Base-by-base conservation (phyloP, 35 echinoderm and acorn worm genomes). In the Apostichopus japonicus region DNA sequence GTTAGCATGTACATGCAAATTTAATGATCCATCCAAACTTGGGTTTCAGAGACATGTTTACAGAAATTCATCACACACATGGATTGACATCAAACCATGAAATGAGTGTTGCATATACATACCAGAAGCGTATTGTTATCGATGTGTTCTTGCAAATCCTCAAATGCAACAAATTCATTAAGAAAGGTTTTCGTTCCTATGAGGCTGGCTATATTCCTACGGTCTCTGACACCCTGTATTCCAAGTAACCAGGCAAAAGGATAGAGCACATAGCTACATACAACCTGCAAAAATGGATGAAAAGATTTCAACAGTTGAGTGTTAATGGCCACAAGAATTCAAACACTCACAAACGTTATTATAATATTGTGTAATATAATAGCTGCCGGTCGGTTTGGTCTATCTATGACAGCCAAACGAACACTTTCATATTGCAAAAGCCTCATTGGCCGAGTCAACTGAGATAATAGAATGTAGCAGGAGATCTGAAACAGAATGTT, bases 131-230 rank as follows among this genome's bases (percentile, higher is more conserved):
- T 24, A 24, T 79, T 57, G 17, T 62, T 33, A 10, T 63, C 23
- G 0, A 94, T 58, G 57, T 70, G 90, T 9, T 81, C 58, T 9
- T 25, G 55, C 19, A 94, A 71, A 52, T 90, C n/a, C 19, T 58
- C 44, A 57, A 80, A 94, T 16, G 86, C 93, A 11, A 94, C 87
- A 90, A 94, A 94, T 56, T 94, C 93, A 55, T 94, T 94, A 17
- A 83, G 22, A 25, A 94, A 94, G 6, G 93, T 94, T 63, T 94
- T 94, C 56, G 78, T 94, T 13, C 93, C 93, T 71, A 94, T 88
- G 5, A 94, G 63, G 23, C 86, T 86, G 10, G 93, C 93, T 17
- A 94, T 86, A 9, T 89, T 90, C 10, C 44, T n/a, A 54, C 86
- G 80, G 58, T 94, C 93, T 24, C 0, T 23, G 44, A 14, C n/a